These are phyloP conservation scores for Slavum lentiscoides DNA, from an alignment of 2,888 invertebrate genomes.

Conservation along the genomic window DNA sequence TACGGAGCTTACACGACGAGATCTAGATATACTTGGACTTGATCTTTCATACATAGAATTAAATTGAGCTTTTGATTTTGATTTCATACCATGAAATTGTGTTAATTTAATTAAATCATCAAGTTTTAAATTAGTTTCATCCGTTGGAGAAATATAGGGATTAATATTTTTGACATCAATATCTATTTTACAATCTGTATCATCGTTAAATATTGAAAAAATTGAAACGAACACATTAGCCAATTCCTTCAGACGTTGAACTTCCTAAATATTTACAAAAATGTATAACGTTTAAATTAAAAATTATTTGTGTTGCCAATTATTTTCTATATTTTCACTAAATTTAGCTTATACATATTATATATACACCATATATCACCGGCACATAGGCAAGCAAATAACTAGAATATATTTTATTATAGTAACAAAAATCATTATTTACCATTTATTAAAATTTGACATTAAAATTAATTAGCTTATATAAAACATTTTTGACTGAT, in stretches of 20 bases:
- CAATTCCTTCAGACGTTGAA: slow-evolving; percentile 46
- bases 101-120: slow-evolving; percentile 47
- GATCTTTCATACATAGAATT: slow-evolving; percentile 38
- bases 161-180: slow-evolving; percentile 18
- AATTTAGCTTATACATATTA: no score
- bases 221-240: slow-evolving; percentile 38
- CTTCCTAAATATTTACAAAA: slow-evolving; percentile 24
- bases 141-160: slow-evolving; percentile 30
- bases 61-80: slow-evolving; percentile 42
- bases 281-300: background rate
- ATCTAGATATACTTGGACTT: slow-evolving; percentile 47
- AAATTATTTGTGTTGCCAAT: background rate
- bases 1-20: slow-evolving; percentile 45
- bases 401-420: no score
- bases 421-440: no score
- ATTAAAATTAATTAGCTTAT: no score
- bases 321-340: background rate
- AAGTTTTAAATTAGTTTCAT: slow-evolving; percentile 40
- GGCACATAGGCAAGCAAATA: no score
- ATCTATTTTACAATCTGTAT: slow-evolving; percentile 36
- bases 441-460: no score
- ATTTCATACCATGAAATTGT: slow-evolving; percentile 38
- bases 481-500: no score
- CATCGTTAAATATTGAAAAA: slow-evolving; percentile 45
- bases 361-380: no score